Evolutionary conservation across 1,140 invertebrate genomes (phyloP).

Genomic region (Pachyrhynchus sulphureomaculatus): DNA sequence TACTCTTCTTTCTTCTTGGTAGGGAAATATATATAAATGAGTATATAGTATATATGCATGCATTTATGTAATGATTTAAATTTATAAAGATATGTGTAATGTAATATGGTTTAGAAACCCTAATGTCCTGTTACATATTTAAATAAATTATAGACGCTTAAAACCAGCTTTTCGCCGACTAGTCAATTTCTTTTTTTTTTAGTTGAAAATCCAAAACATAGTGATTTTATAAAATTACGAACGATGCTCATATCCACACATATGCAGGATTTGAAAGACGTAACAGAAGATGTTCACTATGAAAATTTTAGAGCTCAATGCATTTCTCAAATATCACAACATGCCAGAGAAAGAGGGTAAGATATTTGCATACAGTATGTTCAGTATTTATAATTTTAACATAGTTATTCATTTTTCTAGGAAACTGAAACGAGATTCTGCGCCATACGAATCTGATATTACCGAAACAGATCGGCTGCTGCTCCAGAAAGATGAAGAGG

Average conservation of each 20-base stretch:
- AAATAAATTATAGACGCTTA: no score
- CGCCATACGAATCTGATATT: constrained; percentile 72
- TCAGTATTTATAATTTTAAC: constrained; percentile 9
- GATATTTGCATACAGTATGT: constrained; percentile 32
- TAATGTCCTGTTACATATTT: no score
- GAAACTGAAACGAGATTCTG: constrained; percentile 81
- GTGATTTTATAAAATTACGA: constrained; percentile 94
- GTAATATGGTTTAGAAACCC: no score
- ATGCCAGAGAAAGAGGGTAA: constrained; percentile 77
- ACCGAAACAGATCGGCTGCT: constrained; percentile 83
- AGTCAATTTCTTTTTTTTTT: no score
- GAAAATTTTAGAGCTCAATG: constrained; percentile 93
- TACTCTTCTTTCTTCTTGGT: no score
- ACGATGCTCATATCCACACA: constrained; percentile 96
- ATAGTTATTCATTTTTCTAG: constrained; percentile 51
- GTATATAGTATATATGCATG: no score
- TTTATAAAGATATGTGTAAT: no score
- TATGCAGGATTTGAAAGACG: constrained; percentile 94
- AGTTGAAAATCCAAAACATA: constrained; percentile 97
- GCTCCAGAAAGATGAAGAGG: constrained; percentile 91
- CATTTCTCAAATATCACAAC: constrained; percentile 86
- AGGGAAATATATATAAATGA: no score
- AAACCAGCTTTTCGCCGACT: no score
- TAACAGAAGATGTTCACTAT: constrained; percentile 93
- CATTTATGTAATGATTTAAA: no score